These are phyloP conservation scores for Sus scrofa DNA, from an alignment of 2,113 vertebrate species.

Conservation along the genomic window DNA sequence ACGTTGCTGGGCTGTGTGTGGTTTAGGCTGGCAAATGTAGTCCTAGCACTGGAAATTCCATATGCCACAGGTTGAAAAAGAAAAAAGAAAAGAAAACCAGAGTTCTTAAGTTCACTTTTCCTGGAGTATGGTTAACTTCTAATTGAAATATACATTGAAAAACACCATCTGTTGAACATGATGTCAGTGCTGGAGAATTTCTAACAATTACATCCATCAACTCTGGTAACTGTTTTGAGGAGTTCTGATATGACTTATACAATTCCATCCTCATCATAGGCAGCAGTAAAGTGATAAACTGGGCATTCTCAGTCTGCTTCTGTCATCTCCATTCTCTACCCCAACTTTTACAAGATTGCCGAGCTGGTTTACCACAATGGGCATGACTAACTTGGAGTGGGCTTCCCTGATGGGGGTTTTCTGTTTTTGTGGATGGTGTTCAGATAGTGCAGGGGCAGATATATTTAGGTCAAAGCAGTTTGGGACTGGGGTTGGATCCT, in stretches of 20 bases:
- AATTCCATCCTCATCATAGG: constrained; percentile 29
- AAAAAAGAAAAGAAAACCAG: not conserved
- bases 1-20: too few relatives aligned
- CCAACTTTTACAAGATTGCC: constrained; percentile 11
- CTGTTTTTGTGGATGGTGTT: not conserved
- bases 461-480: constrained; percentile 12
- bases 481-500: not conserved
- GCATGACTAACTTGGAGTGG: not conserved
- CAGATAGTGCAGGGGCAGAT: not conserved
- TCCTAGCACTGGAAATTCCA: too few relatives aligned
- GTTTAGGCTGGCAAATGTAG: too few relatives aligned
- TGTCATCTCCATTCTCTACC: not conserved
- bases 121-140: constrained; percentile 49
- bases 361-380: not conserved
- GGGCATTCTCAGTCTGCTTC: not conserved
- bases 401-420: not conserved
- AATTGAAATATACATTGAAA: constrained; percentile 56
- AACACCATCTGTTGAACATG: constrained; percentile 52
- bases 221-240: constrained; percentile 37
- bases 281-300: not conserved
- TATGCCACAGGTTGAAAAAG: too few relatives aligned
- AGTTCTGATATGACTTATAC: constrained; percentile 1
- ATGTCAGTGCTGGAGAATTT: constrained; percentile 15
- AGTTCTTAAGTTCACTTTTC: constrained; percentile 51
- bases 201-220: constrained; percentile 25